Percentiles rank a stretch among this genome's conserved stretches.
Conservation (phyloP, 2,888 invertebrate species). For the Ariolimax columbianus region DNA sequence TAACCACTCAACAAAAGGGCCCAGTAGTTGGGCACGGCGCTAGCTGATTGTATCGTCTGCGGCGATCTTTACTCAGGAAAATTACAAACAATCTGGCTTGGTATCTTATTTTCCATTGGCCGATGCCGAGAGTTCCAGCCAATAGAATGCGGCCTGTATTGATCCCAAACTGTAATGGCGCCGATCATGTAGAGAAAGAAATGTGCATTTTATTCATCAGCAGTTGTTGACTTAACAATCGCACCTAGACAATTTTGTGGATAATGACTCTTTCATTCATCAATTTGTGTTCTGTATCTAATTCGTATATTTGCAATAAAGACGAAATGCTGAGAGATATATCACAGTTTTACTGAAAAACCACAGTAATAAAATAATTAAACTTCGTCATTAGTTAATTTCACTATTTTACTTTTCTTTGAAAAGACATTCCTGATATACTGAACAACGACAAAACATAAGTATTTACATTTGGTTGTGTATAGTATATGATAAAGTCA, state of each 20-base stretch:
- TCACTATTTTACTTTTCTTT: slow-evolving; percentile 8
- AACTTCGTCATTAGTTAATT: background rate
- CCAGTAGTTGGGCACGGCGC: too few species aligned
- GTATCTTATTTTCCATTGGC: slow-evolving; percentile 40
- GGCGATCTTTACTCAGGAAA: background rate
- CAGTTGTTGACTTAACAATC: background rate
- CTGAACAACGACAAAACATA: too few species aligned
- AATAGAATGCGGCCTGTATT: slow-evolving; percentile 43
- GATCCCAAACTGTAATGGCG: slow-evolving; percentile 49
- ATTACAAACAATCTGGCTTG: background rate
- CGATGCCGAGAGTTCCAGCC: slow-evolving; percentile 1
- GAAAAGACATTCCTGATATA: too few species aligned
- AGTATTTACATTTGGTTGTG: background rate
- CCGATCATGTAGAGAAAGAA: slow-evolving; percentile 44
- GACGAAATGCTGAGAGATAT: background rate
- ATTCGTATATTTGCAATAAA: background rate
- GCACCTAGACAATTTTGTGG: background rate
- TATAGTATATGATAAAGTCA: background rate
- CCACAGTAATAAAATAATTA: background rate
- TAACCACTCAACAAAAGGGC: too few species aligned
- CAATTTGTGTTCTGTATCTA: background rate
- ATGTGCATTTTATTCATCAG: background rate
- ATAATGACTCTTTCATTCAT: background rate
- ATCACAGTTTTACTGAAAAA: background rate
- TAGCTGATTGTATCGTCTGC: background rate